A percentile compares a stretch with the other conserved stretches of the same genome.
These are phyloP conservation scores for Tanypteryx hageni DNA, from an alignment of 2,888 invertebrate genomes.

Conservation along the genomic window DNA sequence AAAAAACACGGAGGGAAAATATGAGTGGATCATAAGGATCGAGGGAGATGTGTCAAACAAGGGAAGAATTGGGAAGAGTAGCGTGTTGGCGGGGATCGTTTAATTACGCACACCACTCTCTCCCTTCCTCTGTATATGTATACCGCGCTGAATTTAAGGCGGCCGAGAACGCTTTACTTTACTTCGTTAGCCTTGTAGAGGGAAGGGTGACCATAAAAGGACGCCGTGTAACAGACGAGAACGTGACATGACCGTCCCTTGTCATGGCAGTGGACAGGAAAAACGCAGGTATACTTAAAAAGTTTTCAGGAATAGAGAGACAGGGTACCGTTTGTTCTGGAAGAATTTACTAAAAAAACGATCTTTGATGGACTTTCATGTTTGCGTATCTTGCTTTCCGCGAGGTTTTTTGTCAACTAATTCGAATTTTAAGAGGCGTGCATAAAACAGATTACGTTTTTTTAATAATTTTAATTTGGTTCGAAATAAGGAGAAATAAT, in stretches of 20 bases:
- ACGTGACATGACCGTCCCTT: constrained; percentile 3
- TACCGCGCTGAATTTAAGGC: background rate
- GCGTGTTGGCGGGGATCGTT: background rate
- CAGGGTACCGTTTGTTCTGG: background rate
- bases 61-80: constrained; percentile 28
- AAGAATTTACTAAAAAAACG: too few species aligned
- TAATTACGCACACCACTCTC: background rate
- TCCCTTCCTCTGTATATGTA: background rate
- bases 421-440: too few species aligned
- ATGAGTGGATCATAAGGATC: constrained; percentile 3
- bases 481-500: too few species aligned
- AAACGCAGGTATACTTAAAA: background rate
- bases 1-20: background rate
- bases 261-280: background rate
- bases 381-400: too few species aligned
- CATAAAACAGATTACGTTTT: too few species aligned
- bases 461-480: too few species aligned
- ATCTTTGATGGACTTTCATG: too few species aligned
- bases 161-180: background rate
- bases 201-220: background rate
- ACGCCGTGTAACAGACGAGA: background rate
- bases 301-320: background rate
- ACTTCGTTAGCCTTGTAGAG: background rate
- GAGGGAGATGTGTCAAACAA: constrained; percentile 19
- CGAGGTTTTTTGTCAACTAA: too few species aligned